These are phyloP conservation scores for Polypedilum pembai DNA, from an alignment of 1,140 invertebrate genomes.

Conservation along the genomic window DNA sequence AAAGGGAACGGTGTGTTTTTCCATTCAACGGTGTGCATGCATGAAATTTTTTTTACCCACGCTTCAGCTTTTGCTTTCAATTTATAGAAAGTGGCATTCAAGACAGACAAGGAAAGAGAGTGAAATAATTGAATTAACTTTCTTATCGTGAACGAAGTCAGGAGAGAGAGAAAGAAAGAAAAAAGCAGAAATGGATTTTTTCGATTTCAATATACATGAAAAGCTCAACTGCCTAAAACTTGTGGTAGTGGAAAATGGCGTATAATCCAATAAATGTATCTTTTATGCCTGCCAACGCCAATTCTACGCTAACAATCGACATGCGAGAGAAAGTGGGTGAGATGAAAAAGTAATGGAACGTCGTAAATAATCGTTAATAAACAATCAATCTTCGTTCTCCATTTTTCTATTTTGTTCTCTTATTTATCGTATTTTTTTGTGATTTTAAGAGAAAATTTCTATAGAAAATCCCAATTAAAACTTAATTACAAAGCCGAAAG, in stretches of 20 bases:
- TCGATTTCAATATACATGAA: not conserved
- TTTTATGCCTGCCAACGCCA: not conserved
- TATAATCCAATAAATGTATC: not conserved
- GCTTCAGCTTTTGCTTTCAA: not conserved
- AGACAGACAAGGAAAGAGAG: not conserved
- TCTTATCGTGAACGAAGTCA: not conserved
- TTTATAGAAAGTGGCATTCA: not conserved
- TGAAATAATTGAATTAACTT: slow-evolving; percentile 1
- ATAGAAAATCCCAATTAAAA: no score
- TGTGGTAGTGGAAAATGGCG: not conserved
- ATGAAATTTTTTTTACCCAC: not conserved
- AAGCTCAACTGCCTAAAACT: not conserved
- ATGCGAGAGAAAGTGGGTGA: not conserved
- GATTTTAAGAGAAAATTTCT: no score
- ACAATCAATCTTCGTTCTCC: not conserved
- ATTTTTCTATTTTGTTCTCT: no score
- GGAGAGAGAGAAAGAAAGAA: not conserved
- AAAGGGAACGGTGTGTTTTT: not conserved
- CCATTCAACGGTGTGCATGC: not conserved
- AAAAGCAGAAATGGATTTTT: not conserved
- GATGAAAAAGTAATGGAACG: not conserved
- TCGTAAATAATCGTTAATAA: not conserved
- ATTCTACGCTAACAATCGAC: not conserved
- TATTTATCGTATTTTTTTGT: no score
- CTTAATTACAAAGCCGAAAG: no score